phyloP scores from a whole-genome alignment of 2,797 vertebrate genomes.

The Sebastes hubbsi region DNA sequence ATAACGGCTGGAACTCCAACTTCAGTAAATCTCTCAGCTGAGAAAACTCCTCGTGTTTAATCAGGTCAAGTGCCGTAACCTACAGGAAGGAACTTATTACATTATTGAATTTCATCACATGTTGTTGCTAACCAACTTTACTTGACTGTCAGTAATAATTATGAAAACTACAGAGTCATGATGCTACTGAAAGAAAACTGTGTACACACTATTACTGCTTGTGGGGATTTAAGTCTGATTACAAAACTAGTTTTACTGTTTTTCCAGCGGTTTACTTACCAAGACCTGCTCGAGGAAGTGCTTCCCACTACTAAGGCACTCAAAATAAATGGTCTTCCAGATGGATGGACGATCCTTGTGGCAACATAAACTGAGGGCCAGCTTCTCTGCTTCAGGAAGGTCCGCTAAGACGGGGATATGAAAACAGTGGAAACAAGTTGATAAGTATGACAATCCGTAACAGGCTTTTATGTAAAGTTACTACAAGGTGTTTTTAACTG shows the following conservation, averaged over 20 bases:
- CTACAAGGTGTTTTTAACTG: neutral
- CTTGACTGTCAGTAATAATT: neutral
- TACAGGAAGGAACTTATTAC: slow-evolving; percentile 58
- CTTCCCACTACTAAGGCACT: slow-evolving; percentile 92
- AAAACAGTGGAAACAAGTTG: neutral
- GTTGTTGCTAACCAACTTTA: neutral
- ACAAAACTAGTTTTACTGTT: neutral
- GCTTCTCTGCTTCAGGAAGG: slow-evolving; percentile 86
- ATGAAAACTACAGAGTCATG: neutral
- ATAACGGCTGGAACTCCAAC: slow-evolving; percentile 90
- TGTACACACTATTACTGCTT: no score
- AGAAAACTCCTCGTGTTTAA: slow-evolving; percentile 91
- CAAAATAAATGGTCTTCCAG: slow-evolving; percentile 94
- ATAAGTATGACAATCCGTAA: neutral
- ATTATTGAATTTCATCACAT: slow-evolving; percentile 21
- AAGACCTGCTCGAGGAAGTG: slow-evolving; percentile 96
- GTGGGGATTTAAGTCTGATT: neutral
- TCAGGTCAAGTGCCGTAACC: slow-evolving; percentile 89
- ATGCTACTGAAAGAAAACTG: neutral
- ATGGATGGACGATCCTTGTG: slow-evolving; percentile 79
- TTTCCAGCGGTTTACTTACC: slow-evolving; percentile 75
- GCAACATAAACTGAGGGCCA: slow-evolving; percentile 87
- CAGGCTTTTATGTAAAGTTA: neutral
- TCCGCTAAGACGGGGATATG: slow-evolving; percentile 65
- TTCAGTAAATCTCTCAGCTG: slow-evolving; percentile 83